A percentile compares a stretch with the other conserved stretches of the same genome.
Evolutionary conservation across 2,113 vertebrate species (phyloP).

Genomic region (Oreocharis arfaki): DNA sequence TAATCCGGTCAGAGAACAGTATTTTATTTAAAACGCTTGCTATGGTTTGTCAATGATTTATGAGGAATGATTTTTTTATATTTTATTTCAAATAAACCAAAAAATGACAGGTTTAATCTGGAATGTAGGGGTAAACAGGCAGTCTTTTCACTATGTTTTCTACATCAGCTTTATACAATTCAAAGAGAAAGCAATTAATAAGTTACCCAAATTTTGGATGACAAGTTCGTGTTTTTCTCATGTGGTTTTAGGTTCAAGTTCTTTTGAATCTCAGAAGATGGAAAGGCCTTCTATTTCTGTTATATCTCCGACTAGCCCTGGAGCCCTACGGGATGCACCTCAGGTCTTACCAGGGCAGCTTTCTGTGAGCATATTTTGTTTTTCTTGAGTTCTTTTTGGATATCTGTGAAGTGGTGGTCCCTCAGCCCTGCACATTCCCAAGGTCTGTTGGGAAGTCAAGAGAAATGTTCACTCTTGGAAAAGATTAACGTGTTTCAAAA

Average conservation of each 20-base stretch:
- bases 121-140: not conserved
- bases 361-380: constrained; percentile 80
- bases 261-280: constrained; percentile 99
- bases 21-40: not conserved
- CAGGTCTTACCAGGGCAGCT: constrained; percentile 93
- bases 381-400: not conserved
- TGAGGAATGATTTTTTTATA: not conserved
- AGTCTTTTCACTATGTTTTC: not conserved
- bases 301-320: constrained; percentile 96
- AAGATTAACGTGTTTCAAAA: not conserved
- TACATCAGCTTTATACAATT: not conserved
- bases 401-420: not conserved
- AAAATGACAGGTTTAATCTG: not conserved
- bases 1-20: not conserved
- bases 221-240: not conserved
- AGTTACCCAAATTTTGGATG: not conserved
- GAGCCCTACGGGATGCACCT: constrained; percentile 89
- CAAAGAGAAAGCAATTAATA: not conserved
- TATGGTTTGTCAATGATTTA: not conserved
- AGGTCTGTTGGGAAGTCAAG: not conserved
- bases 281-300: constrained; percentile 98
- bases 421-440: not conserved
- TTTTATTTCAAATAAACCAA: not conserved
- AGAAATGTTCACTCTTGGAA: not conserved
- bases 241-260: constrained; percentile 87